Percentiles rank a stretch among this genome's conserved stretches.
Conservation (phyloP, 2,888 invertebrate genomes). For the Agrotis segetum region DNA sequence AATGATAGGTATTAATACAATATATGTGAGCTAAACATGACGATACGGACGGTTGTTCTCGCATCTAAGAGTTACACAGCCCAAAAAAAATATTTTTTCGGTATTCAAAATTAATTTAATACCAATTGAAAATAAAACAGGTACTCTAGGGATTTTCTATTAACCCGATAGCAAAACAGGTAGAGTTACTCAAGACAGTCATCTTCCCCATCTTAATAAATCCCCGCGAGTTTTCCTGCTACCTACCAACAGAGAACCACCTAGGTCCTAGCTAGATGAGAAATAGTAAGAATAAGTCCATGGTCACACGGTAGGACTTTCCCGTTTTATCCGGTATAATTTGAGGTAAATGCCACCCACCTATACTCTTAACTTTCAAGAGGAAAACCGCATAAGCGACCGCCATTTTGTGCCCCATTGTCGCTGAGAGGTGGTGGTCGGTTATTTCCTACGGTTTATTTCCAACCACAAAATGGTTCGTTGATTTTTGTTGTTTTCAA, state of each 20-base stretch:
- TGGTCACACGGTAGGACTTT: constrained; percentile 23
- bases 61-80: too few relatives aligned
- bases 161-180: neutral
- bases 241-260: neutral
- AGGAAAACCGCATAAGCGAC: constrained; percentile 47
- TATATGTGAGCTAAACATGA: too few relatives aligned
- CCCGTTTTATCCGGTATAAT: constrained; percentile 5
- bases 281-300: neutral
- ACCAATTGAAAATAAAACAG: too few relatives aligned
- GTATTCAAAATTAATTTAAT: too few relatives aligned
- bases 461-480: constrained; percentile 18
- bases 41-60: too few relatives aligned
- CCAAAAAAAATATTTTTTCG: too few relatives aligned
- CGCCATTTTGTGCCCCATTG: neutral
- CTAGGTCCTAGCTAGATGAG: neutral
- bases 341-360: constrained; percentile 21
- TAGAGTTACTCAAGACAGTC: neutral
- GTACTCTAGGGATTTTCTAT: neutral
- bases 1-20: too few relatives aligned
- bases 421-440: neutral
- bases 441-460: constrained; percentile 18
- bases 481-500: constrained; percentile 4
- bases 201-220: neutral
- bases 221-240: constrained; percentile 19
- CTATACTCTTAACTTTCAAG: constrained; percentile 1